phyloP scores from a whole-genome alignment of 30 jellyfish, hydroid and myxozoan genomes.

The Clytia hemisphaerica region DNA sequence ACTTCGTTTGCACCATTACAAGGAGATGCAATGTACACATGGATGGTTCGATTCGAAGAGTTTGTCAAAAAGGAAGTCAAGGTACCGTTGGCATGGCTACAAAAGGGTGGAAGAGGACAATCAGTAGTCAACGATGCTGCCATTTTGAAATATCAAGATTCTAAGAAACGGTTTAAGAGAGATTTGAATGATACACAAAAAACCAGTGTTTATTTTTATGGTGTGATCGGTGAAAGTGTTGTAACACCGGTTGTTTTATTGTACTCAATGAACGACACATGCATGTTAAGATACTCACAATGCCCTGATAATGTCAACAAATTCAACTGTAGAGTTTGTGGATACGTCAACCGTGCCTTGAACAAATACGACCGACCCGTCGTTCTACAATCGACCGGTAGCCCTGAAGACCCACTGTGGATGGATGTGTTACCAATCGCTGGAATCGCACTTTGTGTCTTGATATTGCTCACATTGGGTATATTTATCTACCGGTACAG shows the following conservation, averaged over 20 bases:
- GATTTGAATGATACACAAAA: background rate
- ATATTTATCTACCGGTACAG: conserved; percentile 1
- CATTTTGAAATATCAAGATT: no score
- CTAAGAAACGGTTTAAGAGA: no score
- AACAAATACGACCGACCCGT: background rate
- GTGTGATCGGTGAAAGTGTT: background rate
- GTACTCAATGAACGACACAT: conserved; percentile 24
- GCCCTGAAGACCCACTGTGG: background rate
- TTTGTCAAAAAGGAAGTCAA: background rate
- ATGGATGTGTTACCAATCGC: background rate
- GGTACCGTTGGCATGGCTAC: conserved; percentile 17
- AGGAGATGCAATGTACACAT: background rate
- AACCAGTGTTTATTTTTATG: conserved; percentile 10
- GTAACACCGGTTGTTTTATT: conserved; percentile 2
- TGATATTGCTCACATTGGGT: background rate
- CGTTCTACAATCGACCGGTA: background rate
- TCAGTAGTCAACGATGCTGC: no score
- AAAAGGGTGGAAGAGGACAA: background rate
- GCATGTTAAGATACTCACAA: conserved; percentile 4
- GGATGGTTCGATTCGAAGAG: conserved; percentile 20
- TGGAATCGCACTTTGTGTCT: background rate
- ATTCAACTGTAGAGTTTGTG: conserved; percentile 17
- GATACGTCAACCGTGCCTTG: background rate
- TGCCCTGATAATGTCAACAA: background rate
- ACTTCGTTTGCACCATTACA: background rate